Evolutionary conservation across 2,888 invertebrate species (phyloP), one percentile per base, ranked within the genome.

Genomic region (Cryptocephalus primarius): DNA sequence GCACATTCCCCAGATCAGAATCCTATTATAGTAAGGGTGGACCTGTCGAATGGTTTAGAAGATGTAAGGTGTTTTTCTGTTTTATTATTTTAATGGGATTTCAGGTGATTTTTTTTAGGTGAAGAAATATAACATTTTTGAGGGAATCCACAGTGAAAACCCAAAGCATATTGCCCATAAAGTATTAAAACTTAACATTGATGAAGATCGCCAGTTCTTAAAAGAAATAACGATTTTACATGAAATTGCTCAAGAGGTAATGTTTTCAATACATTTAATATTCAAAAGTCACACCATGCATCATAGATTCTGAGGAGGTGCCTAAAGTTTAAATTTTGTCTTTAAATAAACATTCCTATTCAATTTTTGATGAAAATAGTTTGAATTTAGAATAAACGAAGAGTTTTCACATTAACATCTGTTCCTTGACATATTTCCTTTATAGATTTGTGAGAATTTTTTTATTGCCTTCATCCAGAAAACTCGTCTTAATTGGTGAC

Each of bases 191-290:
- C 38, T 57, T 33, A 60, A 61, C 9, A 64, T 74, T 34, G 79
- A 80, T 13, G 82, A 80, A 60, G 82, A 83, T 58, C 69, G 72
- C 11, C 74, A 75, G 51, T 83, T 83, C 63, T 62, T 84, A 8
- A 72, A 73, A 52, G 82, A 84, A 65, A 66, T 83, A 11, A 75
- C 75, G 53, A 64, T 78, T 13, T 65, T 84, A 38, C 75, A 76
- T 57, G 74, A 75, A 40, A 73, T 83, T 51, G 74, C 74, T 49
- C 67, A 75, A 14, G 77, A 75, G 71, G 73, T 75, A 57, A 44
- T 46, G n/a, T 42, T 1, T 36, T 6, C 6, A 4, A 22, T 6
- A 22, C 22, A 22, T 22, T 22, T 22, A 22, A 22, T 22, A 22
- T 22, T n/a, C n/a, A n/a, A n/a, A n/a, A n/a, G n/a, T n/a, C n/a